Conservation (phyloP, 2,113 vertebrate species). For the Chlorocebus sabaeus region DNA sequence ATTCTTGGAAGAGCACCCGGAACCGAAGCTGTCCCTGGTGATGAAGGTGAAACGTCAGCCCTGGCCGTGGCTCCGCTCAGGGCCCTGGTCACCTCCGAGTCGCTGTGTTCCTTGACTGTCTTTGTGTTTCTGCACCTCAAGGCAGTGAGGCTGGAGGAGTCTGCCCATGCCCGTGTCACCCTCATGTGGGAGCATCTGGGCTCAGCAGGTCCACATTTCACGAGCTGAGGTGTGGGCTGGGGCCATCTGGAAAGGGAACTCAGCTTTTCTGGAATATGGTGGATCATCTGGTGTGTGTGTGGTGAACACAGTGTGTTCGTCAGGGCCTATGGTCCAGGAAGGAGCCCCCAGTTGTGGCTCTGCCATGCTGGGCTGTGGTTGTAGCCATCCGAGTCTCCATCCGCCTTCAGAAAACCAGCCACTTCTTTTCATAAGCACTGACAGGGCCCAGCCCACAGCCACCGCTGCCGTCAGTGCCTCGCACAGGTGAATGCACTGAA, state of each 20-base stretch:
- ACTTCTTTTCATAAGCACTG: neutral
- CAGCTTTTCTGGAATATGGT: neutral
- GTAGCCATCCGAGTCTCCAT: neutral
- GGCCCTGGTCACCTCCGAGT: neutral
- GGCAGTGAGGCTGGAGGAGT: neutral
- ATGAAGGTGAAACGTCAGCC: neutral
- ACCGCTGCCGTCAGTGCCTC: no score
- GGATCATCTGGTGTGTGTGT: neutral
- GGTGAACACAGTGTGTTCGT: neutral
- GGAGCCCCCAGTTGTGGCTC: neutral
- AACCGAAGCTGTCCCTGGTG: neutral
- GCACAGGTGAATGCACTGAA: neutral
- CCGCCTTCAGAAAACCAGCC: neutral
- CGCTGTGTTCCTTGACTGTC: neutral
- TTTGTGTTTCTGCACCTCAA: neutral
- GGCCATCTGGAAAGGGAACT: neutral
- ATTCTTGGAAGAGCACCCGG: no score
- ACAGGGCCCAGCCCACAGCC: accelerated
- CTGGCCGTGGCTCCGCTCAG: accelerated
- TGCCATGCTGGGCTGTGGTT: neutral
- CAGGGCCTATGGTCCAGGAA: neutral
- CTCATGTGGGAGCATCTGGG: neutral
- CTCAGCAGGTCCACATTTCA: neutral
- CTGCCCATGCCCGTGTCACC: neutral
- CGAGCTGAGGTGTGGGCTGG: neutral